Evolutionary conservation across 2,888 invertebrate species (phyloP).

Genomic region (Archips crataeganus): DNA sequence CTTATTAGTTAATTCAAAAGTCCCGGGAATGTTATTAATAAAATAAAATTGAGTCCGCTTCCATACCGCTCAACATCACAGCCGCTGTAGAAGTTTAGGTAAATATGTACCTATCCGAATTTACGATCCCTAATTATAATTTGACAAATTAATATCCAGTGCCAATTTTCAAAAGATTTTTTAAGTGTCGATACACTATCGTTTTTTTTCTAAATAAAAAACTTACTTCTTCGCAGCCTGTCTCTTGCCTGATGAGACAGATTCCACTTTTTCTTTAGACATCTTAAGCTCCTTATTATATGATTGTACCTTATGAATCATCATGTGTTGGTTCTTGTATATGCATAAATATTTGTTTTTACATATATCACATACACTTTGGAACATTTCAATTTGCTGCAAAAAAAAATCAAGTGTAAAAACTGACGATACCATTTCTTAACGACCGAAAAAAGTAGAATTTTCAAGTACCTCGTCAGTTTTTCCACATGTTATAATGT

Average conservation of each 20-base stretch:
- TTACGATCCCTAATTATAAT: no score
- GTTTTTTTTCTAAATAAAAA: not conserved
- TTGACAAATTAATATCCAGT: no score
- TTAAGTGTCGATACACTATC: not conserved
- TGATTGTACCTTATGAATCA: slow-evolving; percentile 71
- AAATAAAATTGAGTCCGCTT: no score
- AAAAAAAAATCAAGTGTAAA: slow-evolving; percentile 43
- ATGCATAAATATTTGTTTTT: slow-evolving; percentile 77
- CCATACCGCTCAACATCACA: no score
- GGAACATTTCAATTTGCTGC: slow-evolving; percentile 78
- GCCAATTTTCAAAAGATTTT: no score
- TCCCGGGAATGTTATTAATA: no score
- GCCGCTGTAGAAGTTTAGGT: no score
- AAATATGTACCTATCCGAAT: no score
- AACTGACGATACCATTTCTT: not conserved
- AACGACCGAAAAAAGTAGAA: slow-evolving; percentile 13
- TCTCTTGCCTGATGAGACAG: slow-evolving; percentile 53
- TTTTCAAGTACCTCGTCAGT: slow-evolving; percentile 73
- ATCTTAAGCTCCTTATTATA: slow-evolving; percentile 52
- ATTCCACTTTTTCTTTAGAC: slow-evolving; percentile 47
- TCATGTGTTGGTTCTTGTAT: slow-evolving; percentile 86
- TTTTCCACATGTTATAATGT: slow-evolving; percentile 87
- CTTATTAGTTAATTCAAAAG: no score
- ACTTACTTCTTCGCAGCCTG: slow-evolving; percentile 71
- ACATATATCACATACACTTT: slow-evolving; percentile 84